phyloP scores from a whole-genome alignment of 2,888 invertebrate species.

The Cheilosia scutellata region DNA sequence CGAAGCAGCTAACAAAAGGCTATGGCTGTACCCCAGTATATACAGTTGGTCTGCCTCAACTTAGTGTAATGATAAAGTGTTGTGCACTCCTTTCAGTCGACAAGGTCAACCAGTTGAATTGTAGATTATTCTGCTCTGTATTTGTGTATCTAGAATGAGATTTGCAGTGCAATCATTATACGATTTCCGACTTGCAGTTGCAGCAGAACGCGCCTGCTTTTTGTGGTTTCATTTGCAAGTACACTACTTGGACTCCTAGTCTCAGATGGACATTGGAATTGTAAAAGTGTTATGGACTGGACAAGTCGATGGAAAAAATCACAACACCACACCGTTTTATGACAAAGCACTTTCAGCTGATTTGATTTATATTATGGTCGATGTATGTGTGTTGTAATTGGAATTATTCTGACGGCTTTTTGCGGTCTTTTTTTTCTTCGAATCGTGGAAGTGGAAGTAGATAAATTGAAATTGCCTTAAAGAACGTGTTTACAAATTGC shows the following conservation, averaged over 20 bases:
- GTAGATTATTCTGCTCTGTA: constrained; percentile 17
- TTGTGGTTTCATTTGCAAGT: constrained; percentile 12
- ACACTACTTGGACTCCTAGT: constrained; percentile 39
- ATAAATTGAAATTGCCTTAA: constrained; percentile 8
- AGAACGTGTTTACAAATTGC: constrained; percentile 27
- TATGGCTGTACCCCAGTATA: neutral
- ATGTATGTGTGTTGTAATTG: constrained; percentile 52
- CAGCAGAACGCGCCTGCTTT: constrained; percentile 40
- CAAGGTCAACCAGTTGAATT: constrained; percentile 66
- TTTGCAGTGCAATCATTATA: constrained; percentile 17
- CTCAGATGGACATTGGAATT: constrained; percentile 44
- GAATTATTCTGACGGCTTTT: constrained; percentile 38
- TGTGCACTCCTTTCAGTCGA: constrained; percentile 70
- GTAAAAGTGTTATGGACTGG: constrained; percentile 24
- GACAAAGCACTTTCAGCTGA: constrained; percentile 58
- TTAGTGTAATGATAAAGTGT: constrained; percentile 51
- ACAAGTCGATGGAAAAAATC: constrained; percentile 1
- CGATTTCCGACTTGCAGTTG: constrained; percentile 40
- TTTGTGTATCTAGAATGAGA: constrained; percentile 55
- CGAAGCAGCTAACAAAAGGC: constrained; percentile 29
- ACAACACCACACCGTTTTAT: constrained; percentile 14
- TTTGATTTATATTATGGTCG: constrained; percentile 43
- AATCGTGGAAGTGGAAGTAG: constrained; percentile 17
- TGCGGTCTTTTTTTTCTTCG: constrained; percentile 2
- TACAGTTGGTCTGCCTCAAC: constrained; percentile 24